These are phyloP conservation scores for Lamproptera curius DNA, from an alignment of 2,888 invertebrate species.

Conservation along the genomic window DNA sequence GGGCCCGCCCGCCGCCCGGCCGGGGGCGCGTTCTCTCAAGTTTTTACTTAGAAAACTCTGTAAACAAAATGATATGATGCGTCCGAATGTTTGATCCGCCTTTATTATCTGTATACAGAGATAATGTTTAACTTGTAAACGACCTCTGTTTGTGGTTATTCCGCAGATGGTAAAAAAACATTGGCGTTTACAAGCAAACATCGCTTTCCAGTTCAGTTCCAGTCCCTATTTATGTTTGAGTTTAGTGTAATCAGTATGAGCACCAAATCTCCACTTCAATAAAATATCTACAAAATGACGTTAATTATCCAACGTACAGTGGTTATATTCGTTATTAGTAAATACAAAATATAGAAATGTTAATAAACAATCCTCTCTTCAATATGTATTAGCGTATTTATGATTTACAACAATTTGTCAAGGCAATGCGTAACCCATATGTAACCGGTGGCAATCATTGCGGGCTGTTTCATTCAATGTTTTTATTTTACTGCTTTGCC, in stretches of 20 bases:
- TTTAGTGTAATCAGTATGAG: too few relatives aligned
- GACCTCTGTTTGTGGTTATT: constrained; percentile 59
- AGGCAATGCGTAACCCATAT: constrained; percentile 21
- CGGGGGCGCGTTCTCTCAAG: constrained; percentile 67
- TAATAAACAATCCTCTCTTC: too few relatives aligned
- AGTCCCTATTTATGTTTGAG: too few relatives aligned
- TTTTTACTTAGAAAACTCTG: constrained; percentile 77
- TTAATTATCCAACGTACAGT: too few relatives aligned
- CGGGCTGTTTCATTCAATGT: constrained; percentile 61
- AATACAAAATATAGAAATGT: too few relatives aligned
- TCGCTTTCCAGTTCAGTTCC: too few relatives aligned
- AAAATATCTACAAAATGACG: too few relatives aligned
- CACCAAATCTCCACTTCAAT: too few relatives aligned
- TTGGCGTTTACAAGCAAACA: constrained; percentile 39
- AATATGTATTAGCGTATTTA: constrained; percentile 5
- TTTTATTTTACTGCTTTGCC: constrained; percentile 65
- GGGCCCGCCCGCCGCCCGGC: constrained; percentile 57
- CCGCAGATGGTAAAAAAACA: constrained; percentile 50
- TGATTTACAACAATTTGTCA: constrained; percentile 19
- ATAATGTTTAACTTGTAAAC: constrained; percentile 64
- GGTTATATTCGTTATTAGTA: too few relatives aligned
- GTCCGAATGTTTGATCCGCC: constrained; percentile 75
- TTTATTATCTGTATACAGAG: constrained; percentile 72
- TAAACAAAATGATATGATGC: constrained; percentile 76
- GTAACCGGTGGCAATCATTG: constrained; percentile 40